Evolutionary conservation across 2,888 invertebrate genomes (phyloP).

Genomic region (Nomada hirtipes): DNA sequence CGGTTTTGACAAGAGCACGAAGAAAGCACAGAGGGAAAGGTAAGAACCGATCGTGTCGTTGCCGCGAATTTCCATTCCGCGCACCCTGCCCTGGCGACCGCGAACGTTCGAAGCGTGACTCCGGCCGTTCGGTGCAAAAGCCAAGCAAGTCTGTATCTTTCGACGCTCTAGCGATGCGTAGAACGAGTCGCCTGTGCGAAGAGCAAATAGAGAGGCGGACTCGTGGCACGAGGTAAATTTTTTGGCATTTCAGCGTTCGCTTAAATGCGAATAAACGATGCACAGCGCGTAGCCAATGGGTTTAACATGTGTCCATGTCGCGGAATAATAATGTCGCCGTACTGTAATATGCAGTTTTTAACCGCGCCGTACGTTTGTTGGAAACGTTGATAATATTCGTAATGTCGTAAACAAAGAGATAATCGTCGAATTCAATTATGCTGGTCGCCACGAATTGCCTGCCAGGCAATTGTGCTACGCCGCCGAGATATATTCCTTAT

Average conservation of each 20-base stretch:
- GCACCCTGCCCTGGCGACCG: constrained; percentile 26
- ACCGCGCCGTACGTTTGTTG: background rate
- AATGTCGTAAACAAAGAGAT: background rate
- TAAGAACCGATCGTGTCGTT: background rate
- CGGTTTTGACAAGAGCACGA: background rate
- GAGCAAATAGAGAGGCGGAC: no score
- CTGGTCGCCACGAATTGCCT: no score
- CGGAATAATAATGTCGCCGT: constrained; percentile 12
- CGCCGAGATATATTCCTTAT: no score
- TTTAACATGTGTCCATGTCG: background rate
- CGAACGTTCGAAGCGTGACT: constrained; percentile 36
- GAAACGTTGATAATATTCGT: background rate
- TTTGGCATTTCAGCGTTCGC: background rate
- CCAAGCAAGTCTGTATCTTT: background rate
- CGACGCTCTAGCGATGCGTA: no score
- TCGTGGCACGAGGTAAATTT: background rate
- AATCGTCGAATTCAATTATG: no score
- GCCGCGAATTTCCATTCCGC: constrained; percentile 29
- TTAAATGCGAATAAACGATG: constrained; percentile 23
- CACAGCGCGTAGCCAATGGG: constrained; percentile 49
- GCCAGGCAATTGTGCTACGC: no score
- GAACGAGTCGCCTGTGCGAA: background rate
- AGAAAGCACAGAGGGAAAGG: constrained; percentile 16
- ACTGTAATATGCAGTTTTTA: constrained; percentile 1
- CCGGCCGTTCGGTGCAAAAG: background rate